Evolutionary conservation across 2,888 invertebrate genomes (phyloP).

Genomic region (Agonum fuliginosum): DNA sequence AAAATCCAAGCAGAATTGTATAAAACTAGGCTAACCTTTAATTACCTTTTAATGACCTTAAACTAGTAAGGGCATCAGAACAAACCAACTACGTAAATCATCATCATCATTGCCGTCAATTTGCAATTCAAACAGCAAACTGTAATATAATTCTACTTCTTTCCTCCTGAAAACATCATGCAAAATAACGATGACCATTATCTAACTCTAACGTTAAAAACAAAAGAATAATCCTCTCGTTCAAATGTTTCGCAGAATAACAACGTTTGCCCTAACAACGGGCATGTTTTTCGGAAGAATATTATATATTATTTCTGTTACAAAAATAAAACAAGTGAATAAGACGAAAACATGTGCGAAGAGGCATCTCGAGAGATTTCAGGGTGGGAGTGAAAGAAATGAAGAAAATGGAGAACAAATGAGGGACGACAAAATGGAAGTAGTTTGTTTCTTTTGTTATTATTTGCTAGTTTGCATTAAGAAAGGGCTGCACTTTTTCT

Average conservation of each 20-base stretch:
- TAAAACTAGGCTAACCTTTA: too few species aligned
- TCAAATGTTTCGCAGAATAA: neutral
- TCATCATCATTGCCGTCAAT: conserved; percentile 24
- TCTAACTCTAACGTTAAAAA: conserved; percentile 4
- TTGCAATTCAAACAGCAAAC: conserved; percentile 29
- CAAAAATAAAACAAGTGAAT: conserved; percentile 2
- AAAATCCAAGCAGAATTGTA: too few species aligned
- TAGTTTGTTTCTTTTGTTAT: neutral
- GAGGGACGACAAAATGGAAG: neutral
- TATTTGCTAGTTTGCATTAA: neutral
- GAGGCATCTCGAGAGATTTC: neutral
- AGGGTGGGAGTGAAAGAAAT: neutral
- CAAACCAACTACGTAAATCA: conserved; percentile 11
- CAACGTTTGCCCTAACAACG: neutral
- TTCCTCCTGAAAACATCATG: conserved; percentile 16
- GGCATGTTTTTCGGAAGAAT: conserved; percentile 7
- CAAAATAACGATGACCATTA: conserved; percentile 35
- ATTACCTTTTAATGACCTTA: conserved; percentile 10
- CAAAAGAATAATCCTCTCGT: neutral
- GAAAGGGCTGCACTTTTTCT: neutral
- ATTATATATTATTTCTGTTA: conserved; percentile 4
- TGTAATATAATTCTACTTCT: too few species aligned
- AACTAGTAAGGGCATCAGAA: too few species aligned
- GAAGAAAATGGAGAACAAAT: neutral
- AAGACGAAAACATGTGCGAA: neutral